Evolutionary conservation across 30 jellyfish, hydroid and myxozoan genomes (phyloP).

Genomic region (Mastigias papua): DNA sequence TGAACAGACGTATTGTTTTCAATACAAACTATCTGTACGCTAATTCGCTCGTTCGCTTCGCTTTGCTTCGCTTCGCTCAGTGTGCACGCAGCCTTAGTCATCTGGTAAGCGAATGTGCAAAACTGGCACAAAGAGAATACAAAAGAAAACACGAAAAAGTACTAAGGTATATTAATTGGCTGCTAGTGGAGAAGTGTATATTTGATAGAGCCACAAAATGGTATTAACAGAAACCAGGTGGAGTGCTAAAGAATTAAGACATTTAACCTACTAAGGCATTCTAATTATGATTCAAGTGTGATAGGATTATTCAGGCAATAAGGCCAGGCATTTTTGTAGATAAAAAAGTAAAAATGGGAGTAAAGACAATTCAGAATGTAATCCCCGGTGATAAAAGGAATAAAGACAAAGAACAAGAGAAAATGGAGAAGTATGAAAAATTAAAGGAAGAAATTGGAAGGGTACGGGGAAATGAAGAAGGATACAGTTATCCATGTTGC

Average conservation of each 20-base stretch:
- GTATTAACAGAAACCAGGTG: not conserved
- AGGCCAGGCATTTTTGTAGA: not conserved
- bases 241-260: not conserved
- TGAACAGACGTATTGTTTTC: too few species aligned
- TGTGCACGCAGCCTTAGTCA: too few species aligned
- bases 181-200: not conserved
- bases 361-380: not conserved
- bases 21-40: too few species aligned
- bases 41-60: too few species aligned
- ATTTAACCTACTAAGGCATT: not conserved
- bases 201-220: not conserved
- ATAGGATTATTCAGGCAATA: not conserved
- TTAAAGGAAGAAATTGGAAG: not conserved
- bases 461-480: not conserved
- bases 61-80: too few species aligned
- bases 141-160: too few species aligned
- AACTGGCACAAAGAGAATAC: too few species aligned
- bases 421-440: not conserved
- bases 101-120: too few species aligned
- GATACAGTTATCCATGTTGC: not conserved
- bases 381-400: not conserved
- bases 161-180: not conserved
- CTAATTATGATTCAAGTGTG: not conserved
- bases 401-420: not conserved
- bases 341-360: not conserved